These are phyloP conservation scores for Steinernema scapterisci DNA, from an alignment of 2,888 invertebrate species.

Conservation along the genomic window DNA sequence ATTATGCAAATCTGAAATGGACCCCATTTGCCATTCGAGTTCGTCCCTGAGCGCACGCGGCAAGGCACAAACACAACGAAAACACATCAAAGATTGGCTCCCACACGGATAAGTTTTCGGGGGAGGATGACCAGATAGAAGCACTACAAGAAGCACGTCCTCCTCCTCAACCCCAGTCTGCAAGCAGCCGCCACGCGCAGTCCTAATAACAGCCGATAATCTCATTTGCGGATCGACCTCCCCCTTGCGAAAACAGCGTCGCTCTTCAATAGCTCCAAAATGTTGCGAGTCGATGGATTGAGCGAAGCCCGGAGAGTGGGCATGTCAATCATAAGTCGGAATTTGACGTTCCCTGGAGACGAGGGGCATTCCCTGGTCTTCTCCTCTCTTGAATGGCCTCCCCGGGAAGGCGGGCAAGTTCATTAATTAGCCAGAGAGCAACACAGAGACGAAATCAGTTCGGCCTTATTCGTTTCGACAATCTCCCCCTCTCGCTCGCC, in stretches of 20 bases:
- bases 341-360: background rate
- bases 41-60: background rate
- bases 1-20: conserved; percentile 30
- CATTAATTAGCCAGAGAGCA: conserved; percentile 18
- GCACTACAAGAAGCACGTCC: background rate
- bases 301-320: background rate
- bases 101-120: conserved; percentile 4
- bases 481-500: too few species aligned
- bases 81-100: conserved; percentile 13
- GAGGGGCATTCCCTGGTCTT: too few species aligned
- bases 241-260: background rate
- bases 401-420: conserved; percentile 1
- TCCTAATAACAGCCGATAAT: conserved; percentile 30
- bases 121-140: too few species aligned
- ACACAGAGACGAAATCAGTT: background rate
- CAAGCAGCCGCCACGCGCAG: background rate
- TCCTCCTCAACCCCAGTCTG: background rate
- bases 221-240: conserved; percentile 28
- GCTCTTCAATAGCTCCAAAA: background rate
- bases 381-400: too few species aligned
- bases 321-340: conserved; percentile 25
- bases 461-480: background rate
- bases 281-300: background rate
- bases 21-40: background rate
- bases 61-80: background rate